phyloP scores from a whole-genome alignment of 2,797 vertebrate genomes.

The Leucoraja ocellata region DNA sequence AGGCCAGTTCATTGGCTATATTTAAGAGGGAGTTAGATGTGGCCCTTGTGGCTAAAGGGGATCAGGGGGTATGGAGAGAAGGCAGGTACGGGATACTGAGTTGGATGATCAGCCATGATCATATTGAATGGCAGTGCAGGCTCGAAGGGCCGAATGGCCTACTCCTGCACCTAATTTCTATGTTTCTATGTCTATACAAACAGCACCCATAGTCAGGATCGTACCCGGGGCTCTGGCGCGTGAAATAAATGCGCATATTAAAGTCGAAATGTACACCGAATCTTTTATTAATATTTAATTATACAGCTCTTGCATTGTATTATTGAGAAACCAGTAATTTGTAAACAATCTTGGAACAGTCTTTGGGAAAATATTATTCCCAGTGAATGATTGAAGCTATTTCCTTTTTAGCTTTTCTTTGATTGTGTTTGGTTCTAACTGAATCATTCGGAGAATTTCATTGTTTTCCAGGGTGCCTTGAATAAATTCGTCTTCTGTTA shows the following conservation, averaged over 20 bases:
- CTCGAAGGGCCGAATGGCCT: no score
- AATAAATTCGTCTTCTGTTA: slow-evolving; percentile 79
- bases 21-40: no score
- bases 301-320: not conserved
- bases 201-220: no score
- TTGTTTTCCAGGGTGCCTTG: slow-evolving; percentile 78
- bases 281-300: slow-evolving; percentile 40
- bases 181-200: no score
- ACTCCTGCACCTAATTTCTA: no score
- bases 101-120: no score
- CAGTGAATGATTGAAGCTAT: slow-evolving; percentile 53
- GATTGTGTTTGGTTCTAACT: slow-evolving; percentile 78
- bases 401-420: slow-evolving; percentile 72
- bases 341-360: slow-evolving; percentile 37
- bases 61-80: no score
- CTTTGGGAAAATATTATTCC: not conserved
- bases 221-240: no score
- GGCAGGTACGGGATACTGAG: no score
- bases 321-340: not conserved
- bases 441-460: slow-evolving; percentile 80
- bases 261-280: slow-evolving; percentile 41
- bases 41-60: no score
- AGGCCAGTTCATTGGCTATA: no score
- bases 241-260: not conserved
- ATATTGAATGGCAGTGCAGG: no score